Evolutionary conservation across 2,113 vertebrate species (phyloP).

Genomic region (Oreochromis niloticus): DNA sequence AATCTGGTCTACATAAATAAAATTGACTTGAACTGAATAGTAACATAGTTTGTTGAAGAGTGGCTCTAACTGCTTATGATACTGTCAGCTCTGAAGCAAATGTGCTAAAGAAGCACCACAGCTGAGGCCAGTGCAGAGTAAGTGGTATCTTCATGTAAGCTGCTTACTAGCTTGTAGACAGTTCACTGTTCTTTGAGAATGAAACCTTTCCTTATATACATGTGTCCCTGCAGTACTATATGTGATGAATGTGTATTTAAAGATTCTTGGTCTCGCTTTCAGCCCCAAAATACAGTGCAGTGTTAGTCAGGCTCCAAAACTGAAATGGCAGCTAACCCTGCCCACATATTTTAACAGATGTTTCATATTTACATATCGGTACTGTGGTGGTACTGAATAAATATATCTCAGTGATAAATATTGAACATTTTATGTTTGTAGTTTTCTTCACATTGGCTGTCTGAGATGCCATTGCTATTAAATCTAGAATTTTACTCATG

Average conservation of each 20-base stretch:
- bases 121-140: background rate
- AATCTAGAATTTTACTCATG: background rate
- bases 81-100: background rate
- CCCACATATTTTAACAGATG: background rate
- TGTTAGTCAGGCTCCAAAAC: background rate
- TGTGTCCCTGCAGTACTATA: background rate
- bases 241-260: background rate
- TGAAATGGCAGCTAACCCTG: background rate
- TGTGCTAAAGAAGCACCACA: background rate
- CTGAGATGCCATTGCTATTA: background rate
- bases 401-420: background rate
- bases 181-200: background rate
- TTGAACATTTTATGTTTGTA: rapidly evolving
- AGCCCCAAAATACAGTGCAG: background rate
- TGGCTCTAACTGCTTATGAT: background rate
- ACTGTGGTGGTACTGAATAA: background rate
- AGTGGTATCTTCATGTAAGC: background rate
- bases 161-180: background rate
- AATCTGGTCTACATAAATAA: background rate
- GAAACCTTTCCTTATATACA: background rate
- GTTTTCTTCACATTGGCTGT: background rate
- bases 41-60: background rate
- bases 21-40: background rate
- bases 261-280: background rate
- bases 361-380: rapidly evolving